Base-by-base conservation (phyloP, 2,113 vertebrate genomes). In the Sander lucioperca region DNA sequence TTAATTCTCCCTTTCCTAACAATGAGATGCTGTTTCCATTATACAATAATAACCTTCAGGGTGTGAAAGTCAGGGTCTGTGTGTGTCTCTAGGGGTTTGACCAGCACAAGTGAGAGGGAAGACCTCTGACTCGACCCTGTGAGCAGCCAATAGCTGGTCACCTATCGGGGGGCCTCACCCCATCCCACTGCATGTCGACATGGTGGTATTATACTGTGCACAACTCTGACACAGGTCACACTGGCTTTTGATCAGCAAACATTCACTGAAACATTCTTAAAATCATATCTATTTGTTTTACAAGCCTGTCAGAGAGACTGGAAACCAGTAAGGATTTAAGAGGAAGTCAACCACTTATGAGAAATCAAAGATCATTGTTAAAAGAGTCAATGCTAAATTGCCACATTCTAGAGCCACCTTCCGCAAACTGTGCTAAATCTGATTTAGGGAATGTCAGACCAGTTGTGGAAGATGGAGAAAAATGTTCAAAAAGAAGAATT, bases 41-140 rank as follows among this genome's bases (percentile, higher is more conserved):
- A 27, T 74, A 61, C 67, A 85, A 72, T 85, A 78, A 86, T 62
- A 86, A 66, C 84, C 85, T 79, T 45, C 70, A 58, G 77, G 82
- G 85, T 89, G 89, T 89, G 86, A 92, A 91, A 69, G 50, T 82
- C 75, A 70, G 61, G 61, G 69, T 33, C 58, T 83, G 47, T 27
- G 57, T 71, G 63, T 69, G 27, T 80, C 77, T 82, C 43, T 70
- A 67, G 65, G 39, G 83, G 18, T 72, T 50, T 72, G 56, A 71
- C 16, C 30, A 36, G 58, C 53, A 59, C 11, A 9, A 70, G 65
- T 77, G 48, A 65, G 64, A 70, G 53, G 73, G 16, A 33, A 53
- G 73, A 76, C 57, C 79, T 74, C 59, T 81, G 71, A 85, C 64
- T 73, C 83, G 76, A 90, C 75, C 83, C 77, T 5, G 64, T 71